Evolutionary conservation across 1,140 invertebrate species (phyloP).

Genomic region (Belonocnema kinseyi): DNA sequence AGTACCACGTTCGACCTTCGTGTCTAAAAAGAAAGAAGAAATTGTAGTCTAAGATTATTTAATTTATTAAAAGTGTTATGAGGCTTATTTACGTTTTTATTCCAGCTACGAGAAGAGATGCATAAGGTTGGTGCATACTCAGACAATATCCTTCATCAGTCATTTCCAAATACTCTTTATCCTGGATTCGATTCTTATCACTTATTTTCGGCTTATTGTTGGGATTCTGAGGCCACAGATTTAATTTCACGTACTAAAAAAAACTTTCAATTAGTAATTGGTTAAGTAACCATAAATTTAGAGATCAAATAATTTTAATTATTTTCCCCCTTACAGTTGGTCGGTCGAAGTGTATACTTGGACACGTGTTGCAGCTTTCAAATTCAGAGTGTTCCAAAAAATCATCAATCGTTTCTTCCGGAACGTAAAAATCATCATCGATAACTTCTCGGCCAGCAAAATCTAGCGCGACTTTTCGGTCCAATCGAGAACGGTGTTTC

Average conservation of each 20-base stretch:
- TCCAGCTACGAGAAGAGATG: slow-evolving; percentile 91
- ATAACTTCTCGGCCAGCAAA: slow-evolving; percentile 83
- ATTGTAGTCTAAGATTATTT: background rate
- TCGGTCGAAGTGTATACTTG: slow-evolving; percentile 56
- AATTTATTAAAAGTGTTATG: slow-evolving; percentile 27
- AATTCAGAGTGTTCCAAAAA: slow-evolving; percentile 47
- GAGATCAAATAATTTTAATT: slow-evolving; percentile 32
- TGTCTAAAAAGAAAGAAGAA: slow-evolving; percentile 79
- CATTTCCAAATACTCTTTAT: slow-evolving; percentile 90
- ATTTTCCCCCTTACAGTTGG: slow-evolving; percentile 51
- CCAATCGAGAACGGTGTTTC: slow-evolving; percentile 82
- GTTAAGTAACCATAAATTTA: background rate
- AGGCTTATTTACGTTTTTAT: slow-evolving; percentile 87
- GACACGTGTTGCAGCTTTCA: slow-evolving; percentile 46
- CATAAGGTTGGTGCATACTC: slow-evolving; percentile 97
- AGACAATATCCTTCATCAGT: slow-evolving; percentile 92
- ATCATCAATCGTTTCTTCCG: slow-evolving; percentile 68
- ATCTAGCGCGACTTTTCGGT: slow-evolving; percentile 87
- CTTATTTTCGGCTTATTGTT: slow-evolving; percentile 32
- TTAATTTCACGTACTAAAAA: slow-evolving; percentile 53
- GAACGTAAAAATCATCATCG: slow-evolving; percentile 69
- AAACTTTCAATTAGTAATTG: background rate
- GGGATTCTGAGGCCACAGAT: slow-evolving; percentile 33
- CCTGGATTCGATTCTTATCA: slow-evolving; percentile 81
- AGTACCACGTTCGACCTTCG: slow-evolving; percentile 96